Evolutionary conservation across 1,140 invertebrate genomes (phyloP).

Genomic region (Drosophila watanabei): DNA sequence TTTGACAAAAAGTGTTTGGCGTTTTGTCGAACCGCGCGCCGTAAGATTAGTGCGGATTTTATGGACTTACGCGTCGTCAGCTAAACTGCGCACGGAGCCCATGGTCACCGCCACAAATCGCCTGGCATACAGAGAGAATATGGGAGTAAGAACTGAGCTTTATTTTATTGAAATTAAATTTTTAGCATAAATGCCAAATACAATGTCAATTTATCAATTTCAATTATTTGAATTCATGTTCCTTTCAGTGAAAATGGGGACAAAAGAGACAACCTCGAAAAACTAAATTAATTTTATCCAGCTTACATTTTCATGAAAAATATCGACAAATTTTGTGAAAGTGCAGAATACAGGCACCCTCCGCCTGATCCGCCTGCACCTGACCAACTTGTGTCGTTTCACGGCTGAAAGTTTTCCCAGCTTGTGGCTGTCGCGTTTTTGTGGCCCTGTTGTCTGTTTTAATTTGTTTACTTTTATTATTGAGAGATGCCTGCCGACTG

Average conservation of each 20-base stretch:
- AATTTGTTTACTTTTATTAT: conserved; percentile 84
- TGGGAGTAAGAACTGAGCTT: too few species aligned
- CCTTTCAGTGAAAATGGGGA: too few species aligned
- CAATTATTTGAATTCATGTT: not conserved
- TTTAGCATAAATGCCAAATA: not conserved
- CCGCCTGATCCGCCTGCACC: conserved; percentile 31
- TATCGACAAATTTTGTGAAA: not conserved
- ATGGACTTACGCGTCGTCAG: conserved; percentile 76
- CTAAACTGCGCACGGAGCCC: conserved; percentile 72
- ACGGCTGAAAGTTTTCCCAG: conserved; percentile 72
- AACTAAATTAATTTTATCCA: too few species aligned
- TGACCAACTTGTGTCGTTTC: conserved; percentile 79
- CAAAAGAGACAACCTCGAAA: too few species aligned
- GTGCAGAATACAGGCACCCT: not conserved
- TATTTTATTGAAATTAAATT: not conserved
- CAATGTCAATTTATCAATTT: not conserved
- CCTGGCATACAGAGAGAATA: not conserved
- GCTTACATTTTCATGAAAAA: not conserved
- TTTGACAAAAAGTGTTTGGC: conserved; percentile 82
- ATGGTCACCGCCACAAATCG: conserved; percentile 28
- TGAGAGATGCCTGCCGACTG: conserved; percentile 65
- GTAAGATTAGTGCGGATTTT: conserved; percentile 82
- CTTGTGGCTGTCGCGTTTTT: conserved; percentile 61
- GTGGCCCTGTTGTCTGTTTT: conserved; percentile 76
- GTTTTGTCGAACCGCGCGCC: conserved; percentile 75